Evolutionary conservation across 2,797 vertebrate genomes (phyloP), one percentile per base, ranked within the genome.

Genomic region (Pangasius mekongensis): DNA sequence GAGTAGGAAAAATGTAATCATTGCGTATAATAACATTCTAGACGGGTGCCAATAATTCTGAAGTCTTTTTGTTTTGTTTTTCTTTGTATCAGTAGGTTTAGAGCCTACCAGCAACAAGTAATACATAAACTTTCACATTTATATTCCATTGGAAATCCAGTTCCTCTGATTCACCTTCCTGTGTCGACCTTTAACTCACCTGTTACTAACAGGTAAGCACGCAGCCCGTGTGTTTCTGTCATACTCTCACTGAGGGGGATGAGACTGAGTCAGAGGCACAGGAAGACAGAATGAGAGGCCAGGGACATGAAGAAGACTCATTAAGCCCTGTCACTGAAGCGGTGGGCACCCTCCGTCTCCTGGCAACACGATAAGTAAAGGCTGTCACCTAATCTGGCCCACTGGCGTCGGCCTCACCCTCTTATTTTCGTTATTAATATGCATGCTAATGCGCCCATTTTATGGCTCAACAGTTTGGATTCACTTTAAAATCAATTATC

Each of bases 401-500:
- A 64, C 87, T 89, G 90, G 88, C 86, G 84, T 84, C 85, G 49
- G 74, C 90, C 87, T 87, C 87, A 86, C 92, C 89, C 88, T 88
- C 90, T 89, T 91, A 91, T 92, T 92, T 90, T 90, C 71, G 83
- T 91, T 91, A 94, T 94, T 94, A 94, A 93, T 92, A 93, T 93
- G 90, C 92, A 93, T 93, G 92, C 93, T 94, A 94, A 94, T 94
- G 91, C 74, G 90, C 92, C 93, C 91, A 93, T 94, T 94, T 93
- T 93, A 93, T 92, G 93, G 92, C 92, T 94, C 92, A 93, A 93
- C 93, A 92, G 92, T 93, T 93, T 90, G 91, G 90, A 93, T 93
- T 93, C 92, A 93, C 91, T 92, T 91, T 93, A 93, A 93, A 94
- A 94, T 93, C 93, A 94, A 94, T 94, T 93, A 94, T 92, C 91